phyloP scores from a whole-genome alignment of 2,888 invertebrate species.

The Hesperia comma region DNA sequence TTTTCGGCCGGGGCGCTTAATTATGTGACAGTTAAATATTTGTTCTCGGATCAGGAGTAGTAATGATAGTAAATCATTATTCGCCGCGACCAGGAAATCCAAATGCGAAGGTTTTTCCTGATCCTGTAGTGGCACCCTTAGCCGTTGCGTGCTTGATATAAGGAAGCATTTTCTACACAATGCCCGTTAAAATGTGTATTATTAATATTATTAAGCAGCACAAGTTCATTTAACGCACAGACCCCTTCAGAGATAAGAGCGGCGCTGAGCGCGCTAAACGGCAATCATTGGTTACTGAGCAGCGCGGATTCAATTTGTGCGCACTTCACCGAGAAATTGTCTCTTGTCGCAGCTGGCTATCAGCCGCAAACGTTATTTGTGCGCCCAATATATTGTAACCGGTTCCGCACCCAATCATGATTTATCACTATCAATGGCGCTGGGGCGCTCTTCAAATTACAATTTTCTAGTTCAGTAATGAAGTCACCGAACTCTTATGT shows the following conservation, averaged over 20 bases:
- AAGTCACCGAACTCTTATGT: neutral
- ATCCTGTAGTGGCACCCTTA: no score
- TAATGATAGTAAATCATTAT: no score
- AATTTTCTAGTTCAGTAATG: neutral
- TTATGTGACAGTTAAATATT: no score
- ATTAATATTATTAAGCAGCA: no score
- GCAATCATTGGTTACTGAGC: conserved; percentile 64
- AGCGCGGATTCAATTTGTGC: conserved; percentile 76
- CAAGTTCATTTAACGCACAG: neutral
- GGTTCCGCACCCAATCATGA: conserved; percentile 19
- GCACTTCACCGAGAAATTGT: conserved; percentile 83
- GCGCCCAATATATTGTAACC: conserved; percentile 19
- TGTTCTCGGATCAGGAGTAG: no score
- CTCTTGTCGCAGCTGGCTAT: conserved; percentile 72
- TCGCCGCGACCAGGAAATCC: no score
- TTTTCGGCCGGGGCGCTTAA: no score
- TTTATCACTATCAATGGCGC: conserved; percentile 5
- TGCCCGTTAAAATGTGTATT: no score
- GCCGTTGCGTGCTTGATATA: no score
- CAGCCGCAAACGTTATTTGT: conserved; percentile 41
- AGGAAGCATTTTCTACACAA: no score
- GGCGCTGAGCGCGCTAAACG: conserved; percentile 54
- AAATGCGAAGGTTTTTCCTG: no score
- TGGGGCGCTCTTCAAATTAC: neutral
- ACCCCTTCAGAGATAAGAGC: conserved; percentile 31